Evolutionary conservation across 2,113 vertebrate genomes (phyloP), one percentile per base, ranked within the genome.

Genomic region (Petroica traversi): DNA sequence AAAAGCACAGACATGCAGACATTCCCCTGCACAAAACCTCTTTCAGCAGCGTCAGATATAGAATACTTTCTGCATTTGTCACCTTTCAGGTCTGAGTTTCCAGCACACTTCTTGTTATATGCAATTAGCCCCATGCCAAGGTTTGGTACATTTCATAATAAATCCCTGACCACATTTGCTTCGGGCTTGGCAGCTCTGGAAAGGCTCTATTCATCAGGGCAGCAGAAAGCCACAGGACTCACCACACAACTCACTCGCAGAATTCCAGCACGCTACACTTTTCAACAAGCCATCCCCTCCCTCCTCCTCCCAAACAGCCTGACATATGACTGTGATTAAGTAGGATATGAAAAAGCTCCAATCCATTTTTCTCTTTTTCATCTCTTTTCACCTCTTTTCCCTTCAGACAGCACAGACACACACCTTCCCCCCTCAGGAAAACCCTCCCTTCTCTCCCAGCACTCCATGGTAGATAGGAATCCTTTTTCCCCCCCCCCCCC

Each of bases 311-410:
- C 95, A 97, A 94, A 86, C 96, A 96, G 96, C 82, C 94, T 96
- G 81, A 95, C 98, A 98, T 97, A 97, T 97, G 98, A 98, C 95
- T 98, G 95, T 98, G 97, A 98, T 99, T 98, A 98, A 96, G 95
- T 85, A 92, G 80, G 89, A 84, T 95, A 88, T 62, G 79, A 97
- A 97, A 97, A 94, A 81, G 95, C 94, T 90, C 84, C 76, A 96
- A 96, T 91, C 95, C 93, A 88, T 91, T 95, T 95, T 94, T 94
- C 93, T 95, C 91, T 96, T 95, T 97, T 97, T 96, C 90, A 78
- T 92, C 90, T 83, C 66, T 76, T 83, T 77, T 55, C 84, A 95
- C 73, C 67, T 89, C 85, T 87, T 90, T 76, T 61, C 69, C 67
- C 63, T 78, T 92, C 93, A 95, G 80, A 95, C 59, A 55, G 24